phyloP scores from a whole-genome alignment of 1,140 invertebrate genomes.

The Oncopeltus fasciatus region DNA sequence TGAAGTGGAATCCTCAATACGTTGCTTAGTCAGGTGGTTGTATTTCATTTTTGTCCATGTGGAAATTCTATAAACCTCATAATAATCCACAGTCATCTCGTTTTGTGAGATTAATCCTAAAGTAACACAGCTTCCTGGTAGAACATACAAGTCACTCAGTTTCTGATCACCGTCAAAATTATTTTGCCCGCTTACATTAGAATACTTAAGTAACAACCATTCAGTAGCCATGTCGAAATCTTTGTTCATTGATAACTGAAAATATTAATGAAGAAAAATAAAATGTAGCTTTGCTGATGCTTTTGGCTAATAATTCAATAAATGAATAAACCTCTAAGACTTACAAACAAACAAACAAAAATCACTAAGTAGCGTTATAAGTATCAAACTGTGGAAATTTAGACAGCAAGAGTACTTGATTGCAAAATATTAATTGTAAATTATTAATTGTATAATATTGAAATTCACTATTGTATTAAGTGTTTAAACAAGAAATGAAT shows the following conservation, averaged over 20 bases:
- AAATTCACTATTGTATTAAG: too few species aligned
- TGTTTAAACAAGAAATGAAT: too few species aligned
- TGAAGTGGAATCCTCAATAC: not conserved
- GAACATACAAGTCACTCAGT: not conserved
- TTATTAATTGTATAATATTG: too few species aligned
- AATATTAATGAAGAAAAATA: too few species aligned
- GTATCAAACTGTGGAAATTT: too few species aligned
- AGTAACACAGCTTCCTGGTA: not conserved
- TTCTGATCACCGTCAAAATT: not conserved
- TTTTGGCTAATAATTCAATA: too few species aligned
- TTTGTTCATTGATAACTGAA: not conserved
- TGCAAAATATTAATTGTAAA: too few species aligned
- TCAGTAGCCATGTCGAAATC: not conserved
- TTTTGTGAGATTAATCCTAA: not conserved
- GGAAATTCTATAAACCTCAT: not conserved
- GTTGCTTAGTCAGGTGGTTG: not conserved
- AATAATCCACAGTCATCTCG: not conserved
- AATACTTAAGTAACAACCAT: not conserved
- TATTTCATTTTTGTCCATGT: not conserved
- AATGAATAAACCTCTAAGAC: too few species aligned
- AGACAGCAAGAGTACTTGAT: too few species aligned
- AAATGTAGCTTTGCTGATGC: too few species aligned
- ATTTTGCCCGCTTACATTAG: not conserved
- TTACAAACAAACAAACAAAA: too few species aligned
- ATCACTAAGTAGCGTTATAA: too few species aligned